Percentiles rank a stretch among this genome's conserved stretches.
These are phyloP conservation scores for Cheilosia scutellata DNA, from an alignment of 2,888 invertebrate genomes.

Conservation along the genomic window DNA sequence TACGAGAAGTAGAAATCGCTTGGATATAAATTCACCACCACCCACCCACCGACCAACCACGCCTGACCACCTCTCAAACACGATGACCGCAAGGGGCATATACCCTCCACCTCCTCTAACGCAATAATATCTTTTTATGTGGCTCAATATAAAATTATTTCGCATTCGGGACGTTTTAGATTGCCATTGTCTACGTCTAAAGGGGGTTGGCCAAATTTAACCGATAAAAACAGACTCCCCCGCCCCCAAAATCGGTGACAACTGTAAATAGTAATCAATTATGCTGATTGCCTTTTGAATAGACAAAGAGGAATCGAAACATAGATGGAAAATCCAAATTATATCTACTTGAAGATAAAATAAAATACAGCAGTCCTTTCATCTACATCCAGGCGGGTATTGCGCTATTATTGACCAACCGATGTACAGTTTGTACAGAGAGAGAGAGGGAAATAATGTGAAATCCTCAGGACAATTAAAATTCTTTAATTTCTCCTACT, in stretches of 20 bases:
- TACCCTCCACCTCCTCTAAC: not conserved
- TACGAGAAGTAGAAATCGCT: slow-evolving; percentile 64
- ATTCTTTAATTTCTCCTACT: slow-evolving; percentile 62
- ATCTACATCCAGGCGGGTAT: not conserved
- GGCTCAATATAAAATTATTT: slow-evolving; percentile 63
- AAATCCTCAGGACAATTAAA: slow-evolving; percentile 66
- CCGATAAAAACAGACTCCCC: slow-evolving; percentile 18
- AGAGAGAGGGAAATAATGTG: slow-evolving; percentile 14
- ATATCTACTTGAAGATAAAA: slow-evolving; percentile 34
- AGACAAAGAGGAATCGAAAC: slow-evolving; percentile 1
- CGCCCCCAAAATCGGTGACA: slow-evolving; percentile 28
- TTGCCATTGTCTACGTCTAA: slow-evolving; percentile 16
- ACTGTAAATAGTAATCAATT: slow-evolving; percentile 68
- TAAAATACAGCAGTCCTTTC: slow-evolving; percentile 23
- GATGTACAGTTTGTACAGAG: not conserved
- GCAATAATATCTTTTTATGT: slow-evolving; percentile 51
- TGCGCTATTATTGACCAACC: slow-evolving; percentile 41
- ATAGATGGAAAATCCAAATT: not conserved
- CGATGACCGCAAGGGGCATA: slow-evolving; percentile 63
- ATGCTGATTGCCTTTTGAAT: slow-evolving; percentile 71
- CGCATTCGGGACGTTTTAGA: slow-evolving; percentile 41
- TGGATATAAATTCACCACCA: slow-evolving; percentile 59
- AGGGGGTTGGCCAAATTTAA: slow-evolving; percentile 18
- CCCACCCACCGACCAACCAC: slow-evolving; percentile 6
- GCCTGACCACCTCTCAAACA: slow-evolving; percentile 64